Evolutionary conservation across 2,797 vertebrate species (phyloP).

Genomic region (Lagorchestes hirsutus): DNA sequence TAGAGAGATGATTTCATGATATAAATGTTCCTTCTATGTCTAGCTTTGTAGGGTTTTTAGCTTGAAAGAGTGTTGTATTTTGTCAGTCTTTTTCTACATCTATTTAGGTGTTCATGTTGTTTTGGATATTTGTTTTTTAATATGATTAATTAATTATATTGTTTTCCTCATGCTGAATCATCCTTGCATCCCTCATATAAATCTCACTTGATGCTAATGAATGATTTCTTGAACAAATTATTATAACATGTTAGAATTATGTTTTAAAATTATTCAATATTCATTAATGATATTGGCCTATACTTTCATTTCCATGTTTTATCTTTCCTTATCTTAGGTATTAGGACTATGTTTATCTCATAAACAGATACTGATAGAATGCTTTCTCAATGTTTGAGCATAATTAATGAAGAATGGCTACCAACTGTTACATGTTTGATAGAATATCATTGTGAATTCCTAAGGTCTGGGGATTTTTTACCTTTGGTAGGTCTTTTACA

Average conservation of each 20-base stretch:
- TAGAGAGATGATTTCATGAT: background rate
- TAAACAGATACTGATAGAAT: background rate
- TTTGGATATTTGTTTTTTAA: background rate
- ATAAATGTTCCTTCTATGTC: background rate
- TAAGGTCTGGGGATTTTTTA: background rate
- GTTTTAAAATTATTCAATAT: background rate
- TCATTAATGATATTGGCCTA: background rate
- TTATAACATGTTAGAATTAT: background rate
- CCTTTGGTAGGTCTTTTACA: background rate
- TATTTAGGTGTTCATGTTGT: background rate
- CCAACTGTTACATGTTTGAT: background rate
- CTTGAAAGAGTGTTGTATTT: background rate
- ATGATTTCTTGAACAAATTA: background rate
- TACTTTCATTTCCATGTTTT: background rate
- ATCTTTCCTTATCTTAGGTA: background rate
- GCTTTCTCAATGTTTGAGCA: background rate
- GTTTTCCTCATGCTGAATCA: background rate
- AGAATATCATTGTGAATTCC: background rate
- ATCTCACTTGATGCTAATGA: background rate
- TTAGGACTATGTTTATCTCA: background rate
- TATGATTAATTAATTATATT: background rate
- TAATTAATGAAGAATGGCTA: background rate
- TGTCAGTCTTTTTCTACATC: background rate
- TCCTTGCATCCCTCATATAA: background rate
- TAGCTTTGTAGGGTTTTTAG: background rate